Percentiles rank a stretch among this genome's conserved stretches.
Conservation (phyloP, 2,797 vertebrate genomes). For the Iguana delicatissima region DNA sequence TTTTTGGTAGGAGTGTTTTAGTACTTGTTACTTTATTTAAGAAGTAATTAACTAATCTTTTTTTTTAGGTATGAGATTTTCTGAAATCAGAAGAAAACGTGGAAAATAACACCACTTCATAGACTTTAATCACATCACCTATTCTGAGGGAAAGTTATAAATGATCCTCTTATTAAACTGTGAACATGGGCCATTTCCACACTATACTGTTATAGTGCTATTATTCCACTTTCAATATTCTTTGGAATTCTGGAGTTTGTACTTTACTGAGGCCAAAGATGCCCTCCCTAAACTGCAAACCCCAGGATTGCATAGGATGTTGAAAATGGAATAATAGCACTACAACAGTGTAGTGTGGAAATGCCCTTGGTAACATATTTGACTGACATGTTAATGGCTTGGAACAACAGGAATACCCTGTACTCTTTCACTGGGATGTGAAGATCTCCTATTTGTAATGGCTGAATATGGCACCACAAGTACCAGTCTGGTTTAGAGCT, state of each 20-base stretch:
- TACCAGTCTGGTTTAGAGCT: slow-evolving; percentile 2
- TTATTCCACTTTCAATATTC: too few species aligned
- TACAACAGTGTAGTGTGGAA: too few species aligned
- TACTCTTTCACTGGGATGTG: slow-evolving; percentile 39
- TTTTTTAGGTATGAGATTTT: neutral
- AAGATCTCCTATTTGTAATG: slow-evolving; percentile 50
- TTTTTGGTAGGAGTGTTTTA: too few species aligned
- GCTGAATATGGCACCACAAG: slow-evolving; percentile 44
- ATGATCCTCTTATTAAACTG: slow-evolving; percentile 47
- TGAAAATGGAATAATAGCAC: too few species aligned
- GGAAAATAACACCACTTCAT: slow-evolving; percentile 41
- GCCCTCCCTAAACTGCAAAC: too few species aligned
- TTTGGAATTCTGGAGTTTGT: too few species aligned
- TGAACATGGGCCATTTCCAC: slow-evolving; percentile 36
- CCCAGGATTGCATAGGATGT: too few species aligned
- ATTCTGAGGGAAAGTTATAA: slow-evolving; percentile 57
- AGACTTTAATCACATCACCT: slow-evolving; percentile 53
- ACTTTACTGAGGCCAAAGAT: too few species aligned
- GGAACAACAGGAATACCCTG: slow-evolving; percentile 15
- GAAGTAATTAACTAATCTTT: neutral
- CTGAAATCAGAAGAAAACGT: slow-evolving; percentile 2
- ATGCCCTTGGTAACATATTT: slow-evolving; percentile 55
- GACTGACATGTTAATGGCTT: slow-evolving; percentile 38
- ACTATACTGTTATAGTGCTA: too few species aligned
- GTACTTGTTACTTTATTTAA: neutral